phyloP scores from a whole-genome alignment of 2,113 vertebrate genomes.

The Ardeotis arabs region DNA sequence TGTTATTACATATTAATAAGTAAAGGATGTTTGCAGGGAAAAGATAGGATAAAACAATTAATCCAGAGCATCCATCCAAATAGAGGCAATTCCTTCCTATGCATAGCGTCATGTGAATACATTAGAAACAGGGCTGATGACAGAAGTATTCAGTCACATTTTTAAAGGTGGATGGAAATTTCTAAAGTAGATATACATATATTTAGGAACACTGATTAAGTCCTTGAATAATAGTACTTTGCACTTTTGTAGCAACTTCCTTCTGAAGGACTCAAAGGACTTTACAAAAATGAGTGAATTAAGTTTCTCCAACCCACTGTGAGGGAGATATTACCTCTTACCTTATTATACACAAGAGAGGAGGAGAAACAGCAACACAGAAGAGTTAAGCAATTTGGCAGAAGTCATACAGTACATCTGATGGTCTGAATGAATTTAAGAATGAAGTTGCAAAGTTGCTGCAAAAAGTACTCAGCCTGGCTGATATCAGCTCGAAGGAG shows the following conservation, averaged over 20 bases:
- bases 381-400: neutral
- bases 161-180: neutral
- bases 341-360: neutral
- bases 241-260: neutral
- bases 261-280: neutral
- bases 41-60: slow-evolving; percentile 31
- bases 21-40: slow-evolving; percentile 10
- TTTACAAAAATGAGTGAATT: neutral
- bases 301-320: neutral
- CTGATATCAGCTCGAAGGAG: neutral
- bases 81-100: neutral
- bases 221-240: neutral
- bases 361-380: neutral
- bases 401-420: neutral
- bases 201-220: neutral
- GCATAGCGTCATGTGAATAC: neutral
- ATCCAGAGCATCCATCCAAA: slow-evolving; percentile 36
- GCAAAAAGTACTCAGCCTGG: neutral
- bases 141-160: neutral
- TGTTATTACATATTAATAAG: slow-evolving; percentile 19
- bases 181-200: neutral
- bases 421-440: neutral
- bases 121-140: neutral
- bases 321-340: slow-evolving; percentile 8
- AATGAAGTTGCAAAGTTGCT: neutral